Percentiles rank a stretch among this genome's conserved stretches.
Evolutionary conservation across 2,797 vertebrate genomes (phyloP).

Genomic region (Lophura swinhoii): DNA sequence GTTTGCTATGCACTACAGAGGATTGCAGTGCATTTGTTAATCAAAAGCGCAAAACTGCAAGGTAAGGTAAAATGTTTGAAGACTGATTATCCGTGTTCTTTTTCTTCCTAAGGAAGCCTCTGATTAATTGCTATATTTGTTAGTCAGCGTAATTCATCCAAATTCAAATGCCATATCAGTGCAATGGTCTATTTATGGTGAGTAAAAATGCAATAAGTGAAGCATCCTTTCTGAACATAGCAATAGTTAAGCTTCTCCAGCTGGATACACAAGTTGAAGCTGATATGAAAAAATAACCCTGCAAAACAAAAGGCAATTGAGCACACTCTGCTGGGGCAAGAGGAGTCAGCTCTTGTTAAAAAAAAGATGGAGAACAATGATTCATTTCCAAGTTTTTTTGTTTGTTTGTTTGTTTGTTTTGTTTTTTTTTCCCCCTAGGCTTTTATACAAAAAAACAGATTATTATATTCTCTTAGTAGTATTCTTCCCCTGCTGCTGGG

Average conservation of each 20-base stretch:
- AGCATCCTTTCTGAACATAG: background rate
- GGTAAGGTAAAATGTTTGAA: conserved; percentile 19
- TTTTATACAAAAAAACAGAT: background rate
- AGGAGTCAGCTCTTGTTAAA: background rate
- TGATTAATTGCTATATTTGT: conserved; percentile 55
- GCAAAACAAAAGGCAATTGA: background rate
- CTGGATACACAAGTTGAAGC: background rate
- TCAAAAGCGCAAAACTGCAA: conserved; percentile 51
- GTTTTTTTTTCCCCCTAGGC: no score
- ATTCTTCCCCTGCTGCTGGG: background rate
- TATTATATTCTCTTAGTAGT: background rate
- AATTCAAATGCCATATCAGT: conserved; percentile 40
- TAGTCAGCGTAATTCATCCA: conserved; percentile 43
- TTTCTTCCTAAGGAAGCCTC: conserved; percentile 40
- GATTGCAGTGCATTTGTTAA: conserved; percentile 21
- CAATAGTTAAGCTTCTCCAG: background rate
- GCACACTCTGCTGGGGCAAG: background rate
- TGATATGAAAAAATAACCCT: background rate
- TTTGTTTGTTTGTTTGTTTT: no score
- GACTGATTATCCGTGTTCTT: conserved; percentile 50
- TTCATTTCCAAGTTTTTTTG: background rate
- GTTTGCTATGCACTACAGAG: background rate
- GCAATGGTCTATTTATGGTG: background rate
- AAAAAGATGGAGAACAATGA: background rate
- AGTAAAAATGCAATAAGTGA: background rate